Base-by-base conservation (phyloP, 2,113 vertebrate species). In the Myiagra hebetior region DNA sequence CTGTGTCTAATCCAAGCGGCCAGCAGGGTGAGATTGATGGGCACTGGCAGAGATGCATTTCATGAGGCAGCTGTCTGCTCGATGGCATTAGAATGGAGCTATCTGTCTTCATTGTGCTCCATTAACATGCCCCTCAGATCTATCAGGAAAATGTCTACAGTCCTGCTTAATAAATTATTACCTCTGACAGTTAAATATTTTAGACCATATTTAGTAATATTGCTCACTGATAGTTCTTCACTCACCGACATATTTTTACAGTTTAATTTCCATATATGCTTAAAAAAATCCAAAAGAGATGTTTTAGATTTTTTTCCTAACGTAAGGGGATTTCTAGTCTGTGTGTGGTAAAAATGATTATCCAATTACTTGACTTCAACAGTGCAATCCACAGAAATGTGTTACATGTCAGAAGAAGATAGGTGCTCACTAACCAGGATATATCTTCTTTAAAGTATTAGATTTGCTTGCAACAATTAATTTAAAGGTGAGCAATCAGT, bases 91-190 rank as follows among this genome's bases (percentile, higher is more conserved):
- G 95, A 95, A 98, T 93, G 96, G 85, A 97, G 94, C 96, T 95
- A 98, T 98, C 97, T 97, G 91, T 98, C 98, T 98, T 98, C 98
- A 98, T 98, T 97, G 95, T 84, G 89, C 89, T 94, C 96, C 93
- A 97, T 98, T 98, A 98, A 97, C 87, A 97, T 98, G 95, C 94
- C 95, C 91, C 97, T 97, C 97, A 96, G 96, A 98, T 98, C 93
- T 95, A 96, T 97, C 97, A 98, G 83, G 89, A 57, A 96, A 97
- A 97, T 89, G 90, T 96, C 97, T 97, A 47, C 91, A 93, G 70
- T 87, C 57, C 62, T 93, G 77, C 75, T 96, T 97, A 96, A 97
- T 97, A 97, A 97, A 97, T 97, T 98, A 98, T 98, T 98, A 96
- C 85, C 35, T 93, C 67, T 16, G 79, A 95, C 95, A 95, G 76